phyloP scores from a whole-genome alignment of 1,140 invertebrate species.

The Mylabris phalerata region DNA sequence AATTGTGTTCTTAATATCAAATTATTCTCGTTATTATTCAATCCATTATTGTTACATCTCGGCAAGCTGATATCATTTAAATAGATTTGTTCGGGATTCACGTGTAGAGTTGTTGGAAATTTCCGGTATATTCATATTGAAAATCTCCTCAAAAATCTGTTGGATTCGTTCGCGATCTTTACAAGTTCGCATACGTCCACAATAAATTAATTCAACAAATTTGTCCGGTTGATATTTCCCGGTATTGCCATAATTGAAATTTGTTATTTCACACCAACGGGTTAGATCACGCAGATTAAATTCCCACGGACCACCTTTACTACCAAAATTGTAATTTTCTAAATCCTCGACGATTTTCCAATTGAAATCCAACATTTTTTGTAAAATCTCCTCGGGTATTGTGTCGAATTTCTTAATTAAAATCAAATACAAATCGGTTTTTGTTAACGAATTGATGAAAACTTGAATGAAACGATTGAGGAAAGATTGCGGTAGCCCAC shows the following conservation, averaged over 20 bases:
- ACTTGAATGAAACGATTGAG: constrained; percentile 98
- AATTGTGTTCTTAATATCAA: constrained; percentile 62
- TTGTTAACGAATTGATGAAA: constrained; percentile 73
- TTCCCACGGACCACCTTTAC: constrained; percentile 85
- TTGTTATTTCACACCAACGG: constrained; percentile 77
- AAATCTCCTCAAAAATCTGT: constrained; percentile 57
- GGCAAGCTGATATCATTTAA: constrained; percentile 53
- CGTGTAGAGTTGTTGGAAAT: constrained; percentile 45
- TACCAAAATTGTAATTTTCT: constrained; percentile 58
- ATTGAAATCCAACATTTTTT: constrained; percentile 78
- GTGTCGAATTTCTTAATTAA: constrained; percentile 49
- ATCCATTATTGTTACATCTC: constrained; percentile 41
- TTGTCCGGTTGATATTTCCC: constrained; percentile 27
- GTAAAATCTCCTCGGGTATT: constrained; percentile 51
- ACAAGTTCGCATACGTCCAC: constrained; percentile 68
- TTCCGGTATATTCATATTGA: constrained; percentile 43
- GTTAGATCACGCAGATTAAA: constrained; percentile 94
- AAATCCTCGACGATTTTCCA: constrained; percentile 60
- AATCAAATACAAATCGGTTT: constrained; percentile 67
- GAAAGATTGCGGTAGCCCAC: constrained; percentile 94
- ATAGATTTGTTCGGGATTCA: constrained; percentile 47
- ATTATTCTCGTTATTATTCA: constrained; percentile 45
- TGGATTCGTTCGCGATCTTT: constrained; percentile 62
- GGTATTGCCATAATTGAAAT: constrained; percentile 24
- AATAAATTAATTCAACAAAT: constrained; percentile 66